Percentiles rank a stretch among this genome's conserved stretches.
Evolutionary conservation across 2,888 invertebrate species (phyloP).

Genomic region (Tuberolachnus salignus): DNA sequence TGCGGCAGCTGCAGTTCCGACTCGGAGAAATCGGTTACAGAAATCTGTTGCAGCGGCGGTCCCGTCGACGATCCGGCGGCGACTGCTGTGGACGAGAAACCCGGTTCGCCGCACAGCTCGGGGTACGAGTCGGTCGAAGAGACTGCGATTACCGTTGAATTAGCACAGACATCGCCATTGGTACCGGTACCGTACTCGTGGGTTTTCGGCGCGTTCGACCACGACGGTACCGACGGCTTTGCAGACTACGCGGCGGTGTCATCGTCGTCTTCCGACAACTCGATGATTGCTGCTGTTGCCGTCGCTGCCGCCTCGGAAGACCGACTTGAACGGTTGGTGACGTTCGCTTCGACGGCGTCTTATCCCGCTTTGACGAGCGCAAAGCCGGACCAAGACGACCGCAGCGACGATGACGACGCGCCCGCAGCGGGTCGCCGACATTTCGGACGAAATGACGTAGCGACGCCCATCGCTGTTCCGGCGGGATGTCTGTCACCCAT

Average conservation of each 20-base stretch:
- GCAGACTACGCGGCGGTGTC: neutral
- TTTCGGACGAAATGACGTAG: slow-evolving; percentile 48
- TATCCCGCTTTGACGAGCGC: slow-evolving; percentile 57
- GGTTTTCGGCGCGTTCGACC: slow-evolving; percentile 54
- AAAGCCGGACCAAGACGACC: slow-evolving; percentile 57
- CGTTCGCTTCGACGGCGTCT: slow-evolving; percentile 55
- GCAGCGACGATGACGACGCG: slow-evolving; percentile 9
- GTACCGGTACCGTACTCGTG: slow-evolving; percentile 53
- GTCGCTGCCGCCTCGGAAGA: slow-evolving; percentile 31
- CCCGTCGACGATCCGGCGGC: neutral
- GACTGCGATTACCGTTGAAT: neutral
- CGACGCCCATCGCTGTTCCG: neutral
- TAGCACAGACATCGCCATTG: neutral
- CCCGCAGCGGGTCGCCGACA: slow-evolving; percentile 9
- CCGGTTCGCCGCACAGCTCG: slow-evolving; percentile 47
- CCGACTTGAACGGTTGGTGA: slow-evolving; percentile 60
- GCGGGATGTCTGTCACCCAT: slow-evolving; percentile 43
- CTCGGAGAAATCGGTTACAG: slow-evolving; percentile 48
- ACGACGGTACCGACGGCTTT: neutral
- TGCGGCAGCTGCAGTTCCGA: slow-evolving; percentile 44
- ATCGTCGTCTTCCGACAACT: slow-evolving; percentile 27
- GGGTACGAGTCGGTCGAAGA: slow-evolving; percentile 53
- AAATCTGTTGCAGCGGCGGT: neutral
- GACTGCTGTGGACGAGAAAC: slow-evolving; percentile 4
- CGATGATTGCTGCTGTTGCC: slow-evolving; percentile 15